These are phyloP conservation scores for Loriculus beryllinus DNA, from an alignment of 2,797 vertebrate genomes.

Conservation along the genomic window DNA sequence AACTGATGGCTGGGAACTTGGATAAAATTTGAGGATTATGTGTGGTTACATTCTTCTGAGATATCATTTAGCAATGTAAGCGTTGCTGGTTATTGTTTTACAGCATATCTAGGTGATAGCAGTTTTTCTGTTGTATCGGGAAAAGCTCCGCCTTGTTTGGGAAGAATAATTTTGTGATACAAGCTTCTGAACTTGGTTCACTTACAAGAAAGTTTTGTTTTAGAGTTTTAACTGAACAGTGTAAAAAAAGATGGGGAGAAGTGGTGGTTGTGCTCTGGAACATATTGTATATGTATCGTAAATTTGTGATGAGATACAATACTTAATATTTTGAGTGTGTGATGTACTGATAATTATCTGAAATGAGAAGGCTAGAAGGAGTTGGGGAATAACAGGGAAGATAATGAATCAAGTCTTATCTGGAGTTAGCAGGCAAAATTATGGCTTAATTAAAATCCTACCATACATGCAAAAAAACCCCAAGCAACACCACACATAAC, in stretches of 20 bases:
- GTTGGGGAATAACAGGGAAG: not conserved
- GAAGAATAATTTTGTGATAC: not conserved
- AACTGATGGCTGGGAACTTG: not conserved
- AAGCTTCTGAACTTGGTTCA: not conserved
- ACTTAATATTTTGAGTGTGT: not conserved
- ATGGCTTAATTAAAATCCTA: slow-evolving; percentile 57
- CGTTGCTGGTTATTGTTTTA: not conserved
- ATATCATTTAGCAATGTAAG: not conserved
- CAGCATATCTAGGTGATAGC: not conserved
- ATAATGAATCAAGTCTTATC: slow-evolving; percentile 11
- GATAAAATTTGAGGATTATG: not conserved
- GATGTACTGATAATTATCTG: not conserved
- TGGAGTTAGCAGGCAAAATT: slow-evolving; percentile 54
- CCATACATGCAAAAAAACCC: slow-evolving; percentile 65
- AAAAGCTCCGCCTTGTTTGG: not conserved
- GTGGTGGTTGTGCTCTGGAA: not conserved
- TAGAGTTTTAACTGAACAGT: not conserved
- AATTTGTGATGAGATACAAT: not conserved
- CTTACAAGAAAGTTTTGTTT: not conserved
- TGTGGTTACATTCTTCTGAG: not conserved
- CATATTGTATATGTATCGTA: not conserved
- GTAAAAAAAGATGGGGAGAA: not conserved
- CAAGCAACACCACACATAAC: not conserved
- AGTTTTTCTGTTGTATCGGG: not conserved
- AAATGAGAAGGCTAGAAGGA: not conserved